Base-by-base conservation (phyloP, 1,140 invertebrate species). In the Drosophila lacteicornis region DNA sequence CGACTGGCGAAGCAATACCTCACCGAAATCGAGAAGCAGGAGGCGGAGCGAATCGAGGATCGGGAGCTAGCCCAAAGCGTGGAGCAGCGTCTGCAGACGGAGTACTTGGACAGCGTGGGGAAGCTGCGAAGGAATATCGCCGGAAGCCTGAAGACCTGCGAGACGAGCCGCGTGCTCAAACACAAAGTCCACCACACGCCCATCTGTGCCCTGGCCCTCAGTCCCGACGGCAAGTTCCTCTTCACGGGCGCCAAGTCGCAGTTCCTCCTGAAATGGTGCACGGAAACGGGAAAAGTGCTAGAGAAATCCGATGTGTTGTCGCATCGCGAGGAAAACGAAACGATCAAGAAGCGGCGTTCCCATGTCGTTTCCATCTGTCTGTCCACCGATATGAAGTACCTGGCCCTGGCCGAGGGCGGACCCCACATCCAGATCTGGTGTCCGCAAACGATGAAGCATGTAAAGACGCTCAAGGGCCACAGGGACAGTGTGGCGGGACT, bases 241-340 rank as follows among this genome's bases (percentile, higher is more conserved):
- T 99, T 95, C 92, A 96, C 96, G 45, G 98, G 96, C 1, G 98
- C 97, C 51, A 99, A 99, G 94, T 97, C 98, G 93, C 96, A 97
- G 50, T 94, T 94, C 47, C 94, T 99, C 53, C 95, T 99, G 12
- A 99, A 99, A 94, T 99, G 98, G 94, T 92, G 93, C 51, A 92
- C 94, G 15, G 93, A 92, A 66, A 94, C 93, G 33, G 57, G 68
- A 5, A 90, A 92, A 40, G 59, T 88, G 13, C 17, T 84, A n/a
- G 91, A 74, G 12, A 80, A 75, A 60, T 80, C 75, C 13, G 84
- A 92, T 78, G 90, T 92, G 0, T 51, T 93, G 80, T 78, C 95
- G 2, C 93, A 93, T n/a, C 84, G 90, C 45, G 91, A 94, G 85
- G 94, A 94, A 42, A 94, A 83, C 46, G 95, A 92, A 93, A 94